Base-by-base conservation (phyloP, 2,888 invertebrate genomes). In the Theodoxus fluviatilis region DNA sequence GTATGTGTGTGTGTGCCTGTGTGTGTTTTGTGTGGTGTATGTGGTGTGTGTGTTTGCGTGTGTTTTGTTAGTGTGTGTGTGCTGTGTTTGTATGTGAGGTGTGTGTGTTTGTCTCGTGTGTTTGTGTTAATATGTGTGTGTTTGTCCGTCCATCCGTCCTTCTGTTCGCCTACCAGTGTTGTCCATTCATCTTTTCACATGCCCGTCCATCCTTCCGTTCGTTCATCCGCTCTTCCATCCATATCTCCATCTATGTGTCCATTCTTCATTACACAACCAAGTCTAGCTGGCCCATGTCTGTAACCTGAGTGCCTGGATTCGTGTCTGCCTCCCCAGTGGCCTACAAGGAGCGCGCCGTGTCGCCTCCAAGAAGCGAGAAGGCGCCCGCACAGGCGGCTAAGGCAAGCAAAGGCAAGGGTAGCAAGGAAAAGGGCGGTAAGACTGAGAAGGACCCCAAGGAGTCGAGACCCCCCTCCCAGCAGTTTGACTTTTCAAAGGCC, bases 401-500 rank as follows among this genome's bases (percentile, higher is more conserved):
- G n/a, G n/a, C n/a, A n/a, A n/a, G 28, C 69, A 78, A 67, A 78
- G 79, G 76, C 7, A 83, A 83, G 72, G 81, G 80, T 2, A 80
- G 78, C 18, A 81, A 83, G 67, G 77, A 78, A 31, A 77, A 76
- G 66, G 77, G 78, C 61, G n/a, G n/a, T n/a, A n/a, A n/a, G n/a
- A n/a, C n/a, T n/a, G 81, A 80, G 55, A 79, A 81, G 67, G 82
- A 80, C 40, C 73, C 70, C 63, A 78, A 79, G 55, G 78, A 79
- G 7, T 83, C 84, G 15, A 70, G 83, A 37, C 86, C 84, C n/a
- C 79, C 84, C 0, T 85, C 84, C 37, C 85, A 84, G 71, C 81
- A 83, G 75, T 86, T 87, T 80, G 87, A 87, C 75, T 71, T 76
- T 65, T 80, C 77, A 31, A 87, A 85, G 72, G 83, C 87, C 4